A percentile compares a stretch with the other conserved stretches of the same genome.
These are phyloP conservation scores for Burhinus oedicnemus DNA, from an alignment of 2,113 vertebrate genomes.

Conservation along the genomic window DNA sequence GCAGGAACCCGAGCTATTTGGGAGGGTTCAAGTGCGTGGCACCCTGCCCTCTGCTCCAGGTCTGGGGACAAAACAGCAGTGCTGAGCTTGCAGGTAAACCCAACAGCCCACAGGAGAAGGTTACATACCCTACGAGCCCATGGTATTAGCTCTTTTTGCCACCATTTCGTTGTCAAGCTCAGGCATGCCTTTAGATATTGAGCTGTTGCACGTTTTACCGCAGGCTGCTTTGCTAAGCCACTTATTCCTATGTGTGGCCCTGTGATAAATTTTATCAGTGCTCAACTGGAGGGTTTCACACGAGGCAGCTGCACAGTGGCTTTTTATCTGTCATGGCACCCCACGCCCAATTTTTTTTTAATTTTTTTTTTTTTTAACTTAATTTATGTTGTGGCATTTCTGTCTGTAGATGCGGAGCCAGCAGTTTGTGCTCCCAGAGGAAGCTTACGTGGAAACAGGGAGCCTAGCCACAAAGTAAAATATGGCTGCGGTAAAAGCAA, in stretches of 20 bases:
- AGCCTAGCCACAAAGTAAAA: slow-evolving; percentile 75
- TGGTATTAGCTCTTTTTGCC: background rate
- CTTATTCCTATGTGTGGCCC: slow-evolving; percentile 49
- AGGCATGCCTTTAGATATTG: slow-evolving; percentile 39
- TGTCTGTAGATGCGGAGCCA: slow-evolving; percentile 78
- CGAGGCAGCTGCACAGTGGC: slow-evolving; percentile 62
- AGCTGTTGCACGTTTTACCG: slow-evolving; percentile 71
- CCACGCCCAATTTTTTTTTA: background rate
- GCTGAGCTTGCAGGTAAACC: background rate
- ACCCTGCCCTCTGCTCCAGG: background rate
- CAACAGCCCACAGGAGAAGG: background rate
- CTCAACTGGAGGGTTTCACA: slow-evolving; percentile 61
- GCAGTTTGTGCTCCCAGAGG: slow-evolving; percentile 75
- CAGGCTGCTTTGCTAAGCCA: slow-evolving; percentile 55
- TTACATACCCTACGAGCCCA: too few species aligned
- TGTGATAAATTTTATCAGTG: slow-evolving; percentile 82
- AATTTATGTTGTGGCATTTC: slow-evolving; percentile 75
- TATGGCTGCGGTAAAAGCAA: slow-evolving; percentile 72
- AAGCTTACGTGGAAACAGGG: slow-evolving; percentile 77
- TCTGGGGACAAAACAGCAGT: background rate
- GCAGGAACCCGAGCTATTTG: fast-evolving
- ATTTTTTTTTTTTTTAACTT: background rate
- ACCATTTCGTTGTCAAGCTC: background rate
- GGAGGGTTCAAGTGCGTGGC: background rate
- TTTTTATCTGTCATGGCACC: slow-evolving; percentile 77